Base-by-base conservation (phyloP, 2,113 vertebrate species). In the Laticauda colubrina region DNA sequence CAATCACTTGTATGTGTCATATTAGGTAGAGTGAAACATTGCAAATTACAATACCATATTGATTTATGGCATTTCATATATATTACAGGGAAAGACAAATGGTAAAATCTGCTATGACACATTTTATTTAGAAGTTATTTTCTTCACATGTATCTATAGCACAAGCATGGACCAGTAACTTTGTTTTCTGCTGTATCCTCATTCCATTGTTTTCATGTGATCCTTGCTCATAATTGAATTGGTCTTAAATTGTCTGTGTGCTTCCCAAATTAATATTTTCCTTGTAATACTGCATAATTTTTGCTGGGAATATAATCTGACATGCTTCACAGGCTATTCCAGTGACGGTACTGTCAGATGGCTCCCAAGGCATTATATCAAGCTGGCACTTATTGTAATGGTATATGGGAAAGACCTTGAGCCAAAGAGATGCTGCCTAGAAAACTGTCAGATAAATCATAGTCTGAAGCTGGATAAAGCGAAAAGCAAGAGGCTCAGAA, bases 1-100 rank as follows among this genome's bases (percentile, higher is more conserved):
- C 23, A 89, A 93, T 94, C 90, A 57, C 56, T 95, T 61, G 93
- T 95, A 45, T 24, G 89, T 93, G 92, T 94, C 94, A 94, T 26
- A 94, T 92, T 89, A 93, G 92, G 91, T 92, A 92, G 92, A 94
- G 59, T 92, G 29, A 90, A 87, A 81, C 88, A 57, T 89, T 91
- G 53, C 88, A 94, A 95, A 95, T 69, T 90, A 90, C 0, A n/a
- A 88, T 94, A 51, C 93, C 87, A 91, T 89, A 94, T 90, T 91
- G 91, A 94, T 88, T 88, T 94, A 95, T 94, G 43, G 92, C 88
- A 81, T 91, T 54, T 61, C 92, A 55, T 87, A 59, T 94, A 90
- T 93, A 95, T 90, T 39, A 93, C 24, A 34, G 94, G 92, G 91
- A 92, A 93, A 93, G 90, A 90, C 53, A 87, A 94, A 90, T 34